phyloP scores from a whole-genome alignment of 2,888 invertebrate genomes.

The Alviniconcha strummeri region DNA sequence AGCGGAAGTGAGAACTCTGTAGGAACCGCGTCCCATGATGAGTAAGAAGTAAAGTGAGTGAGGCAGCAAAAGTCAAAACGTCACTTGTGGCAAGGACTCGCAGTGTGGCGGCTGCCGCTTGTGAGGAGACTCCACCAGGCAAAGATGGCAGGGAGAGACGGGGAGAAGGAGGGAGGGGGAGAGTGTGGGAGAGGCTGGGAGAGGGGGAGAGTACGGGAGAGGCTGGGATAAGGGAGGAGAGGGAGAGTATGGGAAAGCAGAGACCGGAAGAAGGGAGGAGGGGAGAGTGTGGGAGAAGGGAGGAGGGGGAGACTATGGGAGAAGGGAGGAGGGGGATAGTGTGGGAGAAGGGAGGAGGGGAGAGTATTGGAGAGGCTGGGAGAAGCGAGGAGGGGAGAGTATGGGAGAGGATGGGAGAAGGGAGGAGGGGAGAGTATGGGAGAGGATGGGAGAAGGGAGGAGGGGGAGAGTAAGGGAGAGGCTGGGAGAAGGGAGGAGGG shows the following conservation, averaged over 20 bases:
- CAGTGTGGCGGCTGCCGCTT: no score
- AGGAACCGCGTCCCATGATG: no score
- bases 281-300: not conserved
- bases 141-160: not conserved
- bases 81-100: no score
- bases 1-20: no score
- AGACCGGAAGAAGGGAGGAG: not conserved
- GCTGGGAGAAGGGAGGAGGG: not conserved
- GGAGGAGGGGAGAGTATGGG: not conserved
- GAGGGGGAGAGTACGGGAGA: not conserved
- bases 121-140: no score
- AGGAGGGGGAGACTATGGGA: not conserved
- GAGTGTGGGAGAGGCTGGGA: not conserved
- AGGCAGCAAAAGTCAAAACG: no score
- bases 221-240: not conserved
- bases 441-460: not conserved
- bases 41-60: no score
- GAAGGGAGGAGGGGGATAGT: not conserved
- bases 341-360: no score
- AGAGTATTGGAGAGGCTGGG: no score
- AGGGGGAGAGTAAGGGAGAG: not conserved
- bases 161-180: not conserved
- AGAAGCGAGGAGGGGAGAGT: not conserved
- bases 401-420: not conserved
- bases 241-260: conserved; percentile 1